Conservation (phyloP, 2,888 invertebrate genomes). For the Caenorhabditis doughertyi region DNA sequence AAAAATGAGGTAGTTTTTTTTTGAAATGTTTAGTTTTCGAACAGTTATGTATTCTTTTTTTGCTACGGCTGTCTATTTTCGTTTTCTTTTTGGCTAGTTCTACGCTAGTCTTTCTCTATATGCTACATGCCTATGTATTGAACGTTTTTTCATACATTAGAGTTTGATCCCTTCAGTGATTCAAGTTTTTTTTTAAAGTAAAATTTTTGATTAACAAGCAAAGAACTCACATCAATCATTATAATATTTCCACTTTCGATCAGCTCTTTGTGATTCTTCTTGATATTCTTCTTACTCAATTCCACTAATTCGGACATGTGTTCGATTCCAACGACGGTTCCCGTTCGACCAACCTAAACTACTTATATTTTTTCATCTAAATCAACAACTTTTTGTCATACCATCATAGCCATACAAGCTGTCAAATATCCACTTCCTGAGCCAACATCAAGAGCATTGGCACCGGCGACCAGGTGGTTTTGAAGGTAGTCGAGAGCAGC, state of each 20-base stretch:
- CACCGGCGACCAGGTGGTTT: constrained; percentile 88
- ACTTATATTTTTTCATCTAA: not conserved
- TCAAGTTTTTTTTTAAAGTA: not conserved
- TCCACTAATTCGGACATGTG: constrained; percentile 91
- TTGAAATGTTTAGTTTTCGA: not conserved
- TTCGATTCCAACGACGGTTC: constrained; percentile 91
- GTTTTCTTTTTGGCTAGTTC: not conserved
- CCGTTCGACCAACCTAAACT: constrained; percentile 85
- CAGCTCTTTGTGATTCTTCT: constrained; percentile 88
- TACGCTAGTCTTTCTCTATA: not conserved
- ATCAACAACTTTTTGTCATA: constrained; percentile 21
- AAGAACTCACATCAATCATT: constrained; percentile 60
- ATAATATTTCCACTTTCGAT: constrained; percentile 87
- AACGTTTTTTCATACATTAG: not conserved
- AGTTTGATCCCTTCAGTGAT: not conserved
- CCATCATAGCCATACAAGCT: constrained; percentile 92
- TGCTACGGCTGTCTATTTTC: not conserved
- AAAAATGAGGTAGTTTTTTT: constrained; percentile 30
- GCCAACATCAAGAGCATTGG: constrained; percentile 91
- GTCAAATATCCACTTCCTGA: constrained; percentile 96
- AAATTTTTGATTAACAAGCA: not conserved
- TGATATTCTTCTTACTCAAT: constrained; percentile 89
- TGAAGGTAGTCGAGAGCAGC: constrained; percentile 92
- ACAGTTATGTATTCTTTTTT: not conserved
- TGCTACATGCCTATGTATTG: not conserved